phyloP scores from a whole-genome alignment of 2,113 vertebrate genomes.

The Pyxicephalus adspersus region DNA sequence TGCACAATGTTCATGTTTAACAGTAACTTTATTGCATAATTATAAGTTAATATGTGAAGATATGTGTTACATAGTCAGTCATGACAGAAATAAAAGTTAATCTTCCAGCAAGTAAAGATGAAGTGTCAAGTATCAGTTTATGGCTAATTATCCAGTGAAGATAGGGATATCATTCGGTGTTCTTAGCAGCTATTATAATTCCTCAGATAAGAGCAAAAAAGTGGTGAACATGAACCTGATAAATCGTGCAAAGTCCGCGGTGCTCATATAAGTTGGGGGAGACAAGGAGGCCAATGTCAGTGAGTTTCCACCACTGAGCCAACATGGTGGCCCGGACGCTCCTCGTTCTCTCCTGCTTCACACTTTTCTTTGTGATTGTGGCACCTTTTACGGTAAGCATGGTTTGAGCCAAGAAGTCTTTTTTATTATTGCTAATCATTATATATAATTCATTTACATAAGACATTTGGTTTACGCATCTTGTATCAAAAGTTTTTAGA shows the following conservation, averaged over 20 bases:
- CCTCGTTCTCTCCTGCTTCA: not conserved
- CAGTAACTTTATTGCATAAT: too few relatives aligned
- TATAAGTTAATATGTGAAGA: not conserved
- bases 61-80: not conserved
- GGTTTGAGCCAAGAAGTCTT: too few relatives aligned
- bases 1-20: too few relatives aligned
- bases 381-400: constrained; percentile 61
- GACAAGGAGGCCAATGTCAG: not conserved
- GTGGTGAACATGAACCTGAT: constrained; percentile 17
- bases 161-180: not conserved
- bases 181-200: not conserved
- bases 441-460: too few relatives aligned
- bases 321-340: constrained; percentile 57
- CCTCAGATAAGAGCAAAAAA: constrained; percentile 22
- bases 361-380: not conserved
- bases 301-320: constrained; percentile 3
- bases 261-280: constrained; percentile 58
- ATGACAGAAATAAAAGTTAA: constrained; percentile 21
- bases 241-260: constrained; percentile 43
- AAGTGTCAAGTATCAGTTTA: constrained; percentile 1
- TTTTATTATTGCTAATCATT: too few relatives aligned
- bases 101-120: not conserved
- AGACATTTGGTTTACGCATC: too few relatives aligned
- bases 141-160: not conserved
- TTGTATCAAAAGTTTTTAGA: too few relatives aligned